Base-by-base conservation (phyloP, 2,797 vertebrate species). In the Spinibarbus caldwelli region DNA sequence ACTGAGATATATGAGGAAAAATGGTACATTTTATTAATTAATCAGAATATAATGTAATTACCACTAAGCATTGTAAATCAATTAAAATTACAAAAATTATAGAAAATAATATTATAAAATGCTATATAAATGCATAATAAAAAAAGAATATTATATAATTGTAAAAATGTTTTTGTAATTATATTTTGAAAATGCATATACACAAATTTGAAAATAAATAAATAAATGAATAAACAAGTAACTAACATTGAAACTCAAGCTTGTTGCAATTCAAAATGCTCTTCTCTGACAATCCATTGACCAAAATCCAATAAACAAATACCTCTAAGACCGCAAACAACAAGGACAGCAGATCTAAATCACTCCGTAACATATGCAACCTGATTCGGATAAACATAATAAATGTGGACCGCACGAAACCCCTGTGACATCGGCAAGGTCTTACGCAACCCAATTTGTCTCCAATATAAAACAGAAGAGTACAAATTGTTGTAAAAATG, bases 401-500 rank as follows among this genome's bases (percentile, higher is more conserved):
- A 83, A 78, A 87, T 73, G 81, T 21, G 70, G 38, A 62, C 15
- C 47, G 23, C 34, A 29, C 79, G 6, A 76, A 85, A 31, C 19
- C 23, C 62, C 11, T 11, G 34, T 34, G 52, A 34, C 78, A 71
- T 70, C 29, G 36, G 15, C 2, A 5, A n/a, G 57, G 47, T 68
- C 45, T 54, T 82, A 23, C 19, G 2, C 21, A 80, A 67, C 66
- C 67, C 36, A 57, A 73, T 85, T 72, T 82, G 73, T 82, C 26
- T 67, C 10, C 23, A 67, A 67, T 80, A 68, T 76, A 68, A 80
- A 87, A 72, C 70, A 70, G 41, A 76, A 68, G 12, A 21, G 64
- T 57, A 87, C 34, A 87, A 54, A 77, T 67, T 23, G 47, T 49
- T 82, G 41, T 68, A 84, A 79, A 76, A 85, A 54, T 84, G 80